Base-by-base conservation (phyloP, 2,888 invertebrate genomes). In the Mesorhabditis sp. region DNA sequence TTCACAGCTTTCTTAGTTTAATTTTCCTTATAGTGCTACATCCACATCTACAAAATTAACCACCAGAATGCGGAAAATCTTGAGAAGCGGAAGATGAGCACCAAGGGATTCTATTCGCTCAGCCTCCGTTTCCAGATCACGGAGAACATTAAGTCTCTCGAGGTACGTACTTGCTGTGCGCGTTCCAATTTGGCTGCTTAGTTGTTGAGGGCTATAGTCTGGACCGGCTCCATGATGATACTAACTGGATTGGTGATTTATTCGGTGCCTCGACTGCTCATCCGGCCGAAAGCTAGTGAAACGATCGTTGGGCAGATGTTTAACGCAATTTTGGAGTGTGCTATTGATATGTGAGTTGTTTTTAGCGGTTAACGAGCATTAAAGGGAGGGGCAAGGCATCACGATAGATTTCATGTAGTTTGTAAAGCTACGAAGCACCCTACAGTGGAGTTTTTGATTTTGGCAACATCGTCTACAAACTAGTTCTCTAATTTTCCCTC, bases 111-210 rank as follows among this genome's bases (percentile, higher is more conserved):
- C 2, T 50, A 50, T 50, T 50, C 58, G 58, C n/a, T 50, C 10
- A 50, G 58, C n/a, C n/a, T 50, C 10, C 58, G 58, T 50, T 50
- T 50, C n/a, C 58, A 50, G n/a, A 50, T 50, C n/a, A n/a, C 58
- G 7, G 58, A 50, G n/a, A 50, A 50, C 58, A n/a, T 50, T n/a
- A 50, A 50, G n/a, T 50, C 58, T 10, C n/a, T 50, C 1, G 58
- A 50, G 58, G 58, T 50, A 50, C 2, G 58, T 50, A 13, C 28
- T 28, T 28, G 28, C 2, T 28, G 28, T 28, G 28, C 28, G 28
- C 28, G 28, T 28, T 28, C 28, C 28, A 28, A 28, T 28, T 2
- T 28, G 28, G 58, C n/a, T 50, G 7, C n/a, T 50, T n/a, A 50
- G 58, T n/a, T 50, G 58, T n/a, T 50, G n/a, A 10, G 10, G n/a